These are phyloP conservation scores for Eupithecia pulchellata DNA, from an alignment of 2,888 invertebrate species.

Conservation along the genomic window DNA sequence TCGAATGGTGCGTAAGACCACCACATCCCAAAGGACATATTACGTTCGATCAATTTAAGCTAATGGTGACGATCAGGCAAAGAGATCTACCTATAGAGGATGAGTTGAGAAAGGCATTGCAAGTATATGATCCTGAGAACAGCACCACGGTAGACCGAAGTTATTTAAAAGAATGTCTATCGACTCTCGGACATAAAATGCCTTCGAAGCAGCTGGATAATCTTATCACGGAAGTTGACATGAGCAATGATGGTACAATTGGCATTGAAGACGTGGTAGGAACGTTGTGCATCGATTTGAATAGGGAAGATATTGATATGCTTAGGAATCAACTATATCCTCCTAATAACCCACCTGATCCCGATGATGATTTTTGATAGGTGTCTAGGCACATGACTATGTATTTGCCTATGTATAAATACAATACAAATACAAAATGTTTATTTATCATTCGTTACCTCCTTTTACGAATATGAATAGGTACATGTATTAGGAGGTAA, in stretches of 20 bases:
- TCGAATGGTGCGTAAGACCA: slow-evolving; percentile 70
- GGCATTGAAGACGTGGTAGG: slow-evolving; percentile 76
- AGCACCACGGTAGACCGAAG: slow-evolving; percentile 69
- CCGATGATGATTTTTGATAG: slow-evolving; percentile 25
- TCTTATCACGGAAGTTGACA: slow-evolving; percentile 76
- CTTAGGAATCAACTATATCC: slow-evolving; percentile 59
- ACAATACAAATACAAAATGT: no score
- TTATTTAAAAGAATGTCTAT: slow-evolving; percentile 63
- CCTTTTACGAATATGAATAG: no score
- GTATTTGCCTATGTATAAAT: background rate
- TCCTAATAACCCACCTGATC: slow-evolving; percentile 27
- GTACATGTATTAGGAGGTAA: no score
- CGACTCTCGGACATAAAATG: slow-evolving; percentile 71
- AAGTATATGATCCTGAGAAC: slow-evolving; percentile 66
- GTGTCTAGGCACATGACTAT: background rate
- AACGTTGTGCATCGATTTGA: slow-evolving; percentile 77
- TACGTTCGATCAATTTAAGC: slow-evolving; percentile 70
- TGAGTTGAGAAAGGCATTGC: slow-evolving; percentile 68
- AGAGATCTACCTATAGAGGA: slow-evolving; percentile 71
- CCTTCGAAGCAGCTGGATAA: slow-evolving; percentile 61
- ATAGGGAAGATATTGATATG: slow-evolving; percentile 70
- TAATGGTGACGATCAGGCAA: slow-evolving; percentile 73
- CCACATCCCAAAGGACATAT: slow-evolving; percentile 74
- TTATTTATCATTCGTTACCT: no score
- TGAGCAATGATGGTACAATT: slow-evolving; percentile 75